Evolutionary conservation across 1,140 invertebrate genomes (phyloP), one percentile per base, ranked within the genome.

Genomic region (Pararge aegeria): DNA sequence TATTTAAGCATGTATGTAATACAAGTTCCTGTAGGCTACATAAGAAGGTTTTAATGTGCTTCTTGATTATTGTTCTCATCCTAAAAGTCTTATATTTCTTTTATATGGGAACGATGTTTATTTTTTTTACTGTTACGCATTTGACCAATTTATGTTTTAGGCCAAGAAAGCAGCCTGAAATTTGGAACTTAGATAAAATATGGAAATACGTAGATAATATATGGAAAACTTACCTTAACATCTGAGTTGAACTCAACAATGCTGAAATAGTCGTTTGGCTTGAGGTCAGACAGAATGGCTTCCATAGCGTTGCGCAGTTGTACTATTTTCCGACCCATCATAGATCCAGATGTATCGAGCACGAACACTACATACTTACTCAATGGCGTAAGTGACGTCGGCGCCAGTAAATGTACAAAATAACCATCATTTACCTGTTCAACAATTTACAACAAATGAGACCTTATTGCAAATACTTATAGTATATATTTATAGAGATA

Each of bases 351-450:
- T 0, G 92, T 91, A 75, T 95, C 95, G 55, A 95, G 83, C 1
- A 95, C 92, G 72, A 95, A 95, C 2, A 95, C 90, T 0, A 94
- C 93, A 66, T 95, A 93, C 75, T 95, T 95, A 16, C 89, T 91
- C 40, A 95, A 79, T 2, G 93, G 90, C 24, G 91, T 83, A 49
- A 94, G 78, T 20, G 90, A 83, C 3, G 63, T 64, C 1, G 94
- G 94, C 1, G 94, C 92, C 69, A 95, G 94, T 87, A 94, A 95
- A 70, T 95, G 94, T 1, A 95, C 94, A 80, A 95, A 96, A 80
- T 95, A 95, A 0, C 94, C 95, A 66, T 95, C 93, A 61, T 94
- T 93, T 4, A 95, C 90, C 93, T 94, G 79, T n/a, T n/a, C n/a
- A 5, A 68, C 49, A 56, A 46, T 30, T 29, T 52, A 2, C 10